Percentiles rank a stretch among this genome's conserved stretches.
phyloP scores from a whole-genome alignment of 2,113 vertebrate species.

The Harpagus bidentatus region DNA sequence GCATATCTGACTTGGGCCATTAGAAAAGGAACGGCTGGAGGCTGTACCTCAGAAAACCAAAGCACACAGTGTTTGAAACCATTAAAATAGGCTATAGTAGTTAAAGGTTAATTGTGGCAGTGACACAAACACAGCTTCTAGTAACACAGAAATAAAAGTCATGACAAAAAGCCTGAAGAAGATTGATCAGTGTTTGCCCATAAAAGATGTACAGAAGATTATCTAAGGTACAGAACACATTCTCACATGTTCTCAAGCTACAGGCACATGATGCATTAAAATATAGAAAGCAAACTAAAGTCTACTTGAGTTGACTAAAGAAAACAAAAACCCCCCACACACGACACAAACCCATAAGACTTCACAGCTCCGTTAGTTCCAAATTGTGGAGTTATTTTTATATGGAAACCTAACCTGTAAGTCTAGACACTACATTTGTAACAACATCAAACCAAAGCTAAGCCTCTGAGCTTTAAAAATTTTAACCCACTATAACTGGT shows the following conservation, averaged over 20 bases:
- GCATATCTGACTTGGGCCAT: neutral
- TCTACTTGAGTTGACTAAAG: neutral
- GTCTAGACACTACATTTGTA: neutral
- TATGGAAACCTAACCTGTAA: neutral
- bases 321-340: neutral
- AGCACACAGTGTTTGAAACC: neutral
- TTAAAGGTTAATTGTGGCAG: neutral
- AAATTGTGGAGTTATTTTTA: neutral
- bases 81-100: neutral
- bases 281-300: neutral
- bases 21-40: neutral
- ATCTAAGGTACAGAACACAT: neutral
- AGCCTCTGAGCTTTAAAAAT: neutral
- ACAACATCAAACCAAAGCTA: neutral
- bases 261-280: neutral
- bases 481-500: neutral
- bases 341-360: neutral
- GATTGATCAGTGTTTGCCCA: rapidly evolving
- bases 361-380: neutral
- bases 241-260: neutral
- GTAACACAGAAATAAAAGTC: neutral
- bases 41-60: neutral
- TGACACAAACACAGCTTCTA: neutral
- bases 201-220: neutral
- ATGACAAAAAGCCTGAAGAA: neutral